phyloP scores from a whole-genome alignment of 2,888 invertebrate species.

The Rugalucina vietnamica region DNA sequence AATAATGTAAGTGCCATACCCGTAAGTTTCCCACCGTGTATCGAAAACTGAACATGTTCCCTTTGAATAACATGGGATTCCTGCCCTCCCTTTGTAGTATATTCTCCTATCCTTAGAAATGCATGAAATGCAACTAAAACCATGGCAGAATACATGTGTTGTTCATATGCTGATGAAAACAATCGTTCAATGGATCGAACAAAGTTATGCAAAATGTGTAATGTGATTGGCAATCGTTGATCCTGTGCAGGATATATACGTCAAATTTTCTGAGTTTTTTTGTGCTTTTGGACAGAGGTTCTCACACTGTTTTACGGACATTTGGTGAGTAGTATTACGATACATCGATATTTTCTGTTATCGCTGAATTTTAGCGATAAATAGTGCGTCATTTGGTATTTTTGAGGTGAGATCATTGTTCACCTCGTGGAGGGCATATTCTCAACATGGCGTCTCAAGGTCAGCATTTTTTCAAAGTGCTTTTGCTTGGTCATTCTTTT shows the following conservation, averaged over 20 bases:
- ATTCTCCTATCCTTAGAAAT: not conserved
- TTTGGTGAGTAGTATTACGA: too few relatives aligned
- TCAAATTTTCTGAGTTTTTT: too few relatives aligned
- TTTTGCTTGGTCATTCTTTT: not conserved
- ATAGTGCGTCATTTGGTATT: too few relatives aligned
- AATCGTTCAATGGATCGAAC: not conserved
- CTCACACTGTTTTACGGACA: too few relatives aligned
- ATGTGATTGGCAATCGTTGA: slow-evolving; percentile 29
- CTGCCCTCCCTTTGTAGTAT: not conserved
- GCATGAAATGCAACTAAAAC: slow-evolving; percentile 38
- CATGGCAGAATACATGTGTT: slow-evolving; percentile 24
- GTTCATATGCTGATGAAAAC: not conserved
- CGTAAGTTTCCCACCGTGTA: not conserved
- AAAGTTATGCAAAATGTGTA: not conserved
- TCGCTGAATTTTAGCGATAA: too few relatives aligned
- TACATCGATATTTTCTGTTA: too few relatives aligned
- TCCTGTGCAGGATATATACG: slow-evolving; percentile 9
- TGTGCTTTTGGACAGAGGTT: too few relatives aligned
- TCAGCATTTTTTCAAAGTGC: not conserved
- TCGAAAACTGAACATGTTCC: not conserved
- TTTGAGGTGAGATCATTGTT: too few relatives aligned
- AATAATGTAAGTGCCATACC: not conserved
- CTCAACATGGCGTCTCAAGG: too few relatives aligned
- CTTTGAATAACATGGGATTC: not conserved
- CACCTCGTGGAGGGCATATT: too few relatives aligned